Percentiles rank a stretch among this genome's conserved stretches.
These are phyloP conservation scores for Gulo gulo DNA, from an alignment of 2,113 vertebrate species.

Conservation along the genomic window DNA sequence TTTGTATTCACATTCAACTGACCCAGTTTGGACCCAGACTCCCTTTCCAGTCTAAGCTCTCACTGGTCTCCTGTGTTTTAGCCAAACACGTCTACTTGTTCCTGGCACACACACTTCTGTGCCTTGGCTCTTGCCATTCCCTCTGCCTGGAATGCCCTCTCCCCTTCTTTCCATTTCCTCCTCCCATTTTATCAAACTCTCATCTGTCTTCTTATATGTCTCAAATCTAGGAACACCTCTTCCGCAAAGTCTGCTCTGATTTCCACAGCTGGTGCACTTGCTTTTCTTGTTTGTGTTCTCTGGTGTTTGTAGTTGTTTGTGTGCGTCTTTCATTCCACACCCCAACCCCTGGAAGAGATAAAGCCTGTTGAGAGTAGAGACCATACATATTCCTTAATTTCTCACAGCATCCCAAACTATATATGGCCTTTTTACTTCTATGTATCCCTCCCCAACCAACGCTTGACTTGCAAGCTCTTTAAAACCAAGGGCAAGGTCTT, in stretches of 20 bases:
- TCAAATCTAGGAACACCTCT: not conserved
- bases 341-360: not conserved
- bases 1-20: constrained; percentile 61
- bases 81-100: constrained; percentile 57
- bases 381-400: not conserved
- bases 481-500: not conserved
- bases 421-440: not conserved
- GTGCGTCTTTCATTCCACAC: not conserved
- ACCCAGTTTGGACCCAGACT: constrained; percentile 53
- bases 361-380: not conserved
- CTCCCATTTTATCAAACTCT: not conserved
- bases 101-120: constrained; percentile 55
- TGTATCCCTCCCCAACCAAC: not conserved
- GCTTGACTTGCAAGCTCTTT: constrained; percentile 25
- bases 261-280: not conserved
- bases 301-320: not conserved
- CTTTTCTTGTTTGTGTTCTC: constrained; percentile 7
- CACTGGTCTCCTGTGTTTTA: constrained; percentile 45
- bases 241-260: not conserved
- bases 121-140: constrained; percentile 44
- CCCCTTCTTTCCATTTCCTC: not conserved
- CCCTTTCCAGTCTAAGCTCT: constrained; percentile 26
- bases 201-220: not conserved
- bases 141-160: constrained; percentile 46
- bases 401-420: not conserved